Conservation (phyloP, 2,113 vertebrate species). For the Mandrillus leucophaeus region DNA sequence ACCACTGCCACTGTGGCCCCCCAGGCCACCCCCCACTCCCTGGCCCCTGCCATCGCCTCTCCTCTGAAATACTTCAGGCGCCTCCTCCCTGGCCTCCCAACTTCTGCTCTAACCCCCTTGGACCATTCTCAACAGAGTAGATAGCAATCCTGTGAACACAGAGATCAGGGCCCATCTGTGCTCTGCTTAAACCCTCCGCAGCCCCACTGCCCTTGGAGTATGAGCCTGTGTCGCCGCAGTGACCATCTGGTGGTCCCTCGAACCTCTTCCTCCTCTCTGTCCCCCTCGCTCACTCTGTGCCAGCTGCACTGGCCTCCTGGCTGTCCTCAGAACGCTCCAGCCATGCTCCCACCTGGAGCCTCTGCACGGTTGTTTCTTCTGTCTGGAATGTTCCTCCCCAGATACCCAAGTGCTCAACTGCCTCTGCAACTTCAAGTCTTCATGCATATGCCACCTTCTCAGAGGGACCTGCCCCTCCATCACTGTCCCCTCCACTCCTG, state of each 20-base stretch:
- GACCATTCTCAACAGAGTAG: not conserved
- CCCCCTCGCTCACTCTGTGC: not conserved
- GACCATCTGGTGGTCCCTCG: not conserved
- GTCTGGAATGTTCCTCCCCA: not conserved
- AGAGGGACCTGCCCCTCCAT: not conserved
- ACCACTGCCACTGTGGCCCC: fast-evolving
- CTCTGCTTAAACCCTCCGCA: too few relatives aligned
- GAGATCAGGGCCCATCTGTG: not conserved
- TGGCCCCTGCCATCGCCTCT: not conserved
- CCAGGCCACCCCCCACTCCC: not conserved
- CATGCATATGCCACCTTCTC: not conserved
- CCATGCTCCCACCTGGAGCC: not conserved
- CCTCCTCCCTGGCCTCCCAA: not conserved
- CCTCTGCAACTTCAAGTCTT: not conserved
- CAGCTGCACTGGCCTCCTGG: not conserved
- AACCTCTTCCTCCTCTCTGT: not conserved
- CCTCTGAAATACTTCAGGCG: fast-evolving
- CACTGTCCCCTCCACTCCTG: not conserved
- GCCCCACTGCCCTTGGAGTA: not conserved
- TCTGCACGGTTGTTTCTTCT: not conserved
- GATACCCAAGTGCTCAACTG: not conserved
- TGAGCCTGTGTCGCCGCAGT: not conserved
- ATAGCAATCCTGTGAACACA: not conserved
- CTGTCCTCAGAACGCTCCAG: not conserved
- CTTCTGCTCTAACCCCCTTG: not conserved